These are phyloP conservation scores for Aphelenchoides bicaudatus DNA, from an alignment of 2,888 invertebrate genomes.

Conservation along the genomic window DNA sequence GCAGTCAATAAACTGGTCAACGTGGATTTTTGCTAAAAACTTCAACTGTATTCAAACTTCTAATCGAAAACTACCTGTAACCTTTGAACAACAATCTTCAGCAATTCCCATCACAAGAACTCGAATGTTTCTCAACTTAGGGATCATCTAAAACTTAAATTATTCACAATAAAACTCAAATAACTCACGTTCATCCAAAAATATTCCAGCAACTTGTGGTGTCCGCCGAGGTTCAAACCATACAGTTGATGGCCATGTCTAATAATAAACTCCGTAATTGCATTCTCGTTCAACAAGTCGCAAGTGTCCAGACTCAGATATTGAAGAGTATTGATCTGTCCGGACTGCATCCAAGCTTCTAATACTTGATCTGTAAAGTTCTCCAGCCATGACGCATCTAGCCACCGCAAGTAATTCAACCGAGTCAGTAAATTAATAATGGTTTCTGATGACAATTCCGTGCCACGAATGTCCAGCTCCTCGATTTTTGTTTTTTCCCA, in stretches of 20 bases:
- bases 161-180: not conserved
- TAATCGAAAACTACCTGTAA: too few species aligned
- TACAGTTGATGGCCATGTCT: conserved; percentile 82
- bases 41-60: conserved; percentile 14
- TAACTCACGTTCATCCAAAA: conserved; percentile 88
- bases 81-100: conserved; percentile 89
- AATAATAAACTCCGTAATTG: conserved; percentile 82
- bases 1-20: conserved; percentile 94
- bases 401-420: conserved; percentile 78
- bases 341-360: conserved; percentile 83
- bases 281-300: conserved; percentile 88
- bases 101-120: conserved; percentile 95
- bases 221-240: conserved; percentile 91
- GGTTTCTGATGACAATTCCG: conserved; percentile 88
- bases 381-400: conserved; percentile 93
- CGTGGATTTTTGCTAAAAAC: conserved; percentile 69
- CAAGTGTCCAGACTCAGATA: conserved; percentile 90
- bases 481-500: conserved; percentile 90
- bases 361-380: conserved; percentile 90
- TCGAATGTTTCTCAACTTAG: conserved; percentile 82
- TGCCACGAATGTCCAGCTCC: conserved; percentile 93
- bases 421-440: conserved; percentile 84
- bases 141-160: conserved; percentile 66
- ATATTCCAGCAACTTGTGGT: conserved; percentile 81
- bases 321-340: conserved; percentile 72